Base-by-base conservation (phyloP, 2,113 vertebrate species). In the Tachycineta bicolor region DNA sequence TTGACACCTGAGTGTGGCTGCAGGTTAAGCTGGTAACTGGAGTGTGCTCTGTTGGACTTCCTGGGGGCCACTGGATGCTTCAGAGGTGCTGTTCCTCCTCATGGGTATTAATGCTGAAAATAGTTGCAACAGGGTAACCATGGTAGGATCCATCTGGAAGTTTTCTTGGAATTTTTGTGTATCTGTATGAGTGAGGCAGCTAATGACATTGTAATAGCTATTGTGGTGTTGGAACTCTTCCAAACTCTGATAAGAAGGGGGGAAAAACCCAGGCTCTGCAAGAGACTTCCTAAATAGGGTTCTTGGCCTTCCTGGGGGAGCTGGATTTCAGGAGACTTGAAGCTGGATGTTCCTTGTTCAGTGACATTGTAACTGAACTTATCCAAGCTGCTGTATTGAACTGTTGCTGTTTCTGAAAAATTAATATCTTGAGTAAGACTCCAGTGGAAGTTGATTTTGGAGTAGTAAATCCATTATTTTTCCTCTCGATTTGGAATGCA, bases 81-180 rank as follows among this genome's bases (percentile, higher is more conserved):
- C 4, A 2, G 43, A 31, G 53, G 10, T 2, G 0, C 23, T 49
- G 8, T 33, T 59, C 59, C 6, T 41, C 24, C 13, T 25, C 12
- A 0, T 7, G 26, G 25, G 5, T 52, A 8, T 39, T 76, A 41
- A 15, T 14, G 31, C 22, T 83, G 75, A 26, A 62, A 68, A 1
- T 4, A 5, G 21, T 15, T 56, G 39, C 37, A 43, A 22, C 12
- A 16, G 58, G 46, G 23, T 63, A 33, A 37, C 69, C 14, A 26
- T 69, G 46, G 39, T 33, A 8, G 49, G 63, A 62, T 37, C 25
- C 21, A 10, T 5, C 37, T 60, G 37, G 47, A 75, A 44, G 23
- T 25, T 73, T 63, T 71, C 37, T 33, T 80, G 21, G 43, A 31
- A 23, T 31, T 10, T 28, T 3, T 77, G 37, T 71, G 9, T 49